These are phyloP conservation scores for Microdon myrmicae DNA, from an alignment of 2,888 invertebrate species.

Conservation along the genomic window DNA sequence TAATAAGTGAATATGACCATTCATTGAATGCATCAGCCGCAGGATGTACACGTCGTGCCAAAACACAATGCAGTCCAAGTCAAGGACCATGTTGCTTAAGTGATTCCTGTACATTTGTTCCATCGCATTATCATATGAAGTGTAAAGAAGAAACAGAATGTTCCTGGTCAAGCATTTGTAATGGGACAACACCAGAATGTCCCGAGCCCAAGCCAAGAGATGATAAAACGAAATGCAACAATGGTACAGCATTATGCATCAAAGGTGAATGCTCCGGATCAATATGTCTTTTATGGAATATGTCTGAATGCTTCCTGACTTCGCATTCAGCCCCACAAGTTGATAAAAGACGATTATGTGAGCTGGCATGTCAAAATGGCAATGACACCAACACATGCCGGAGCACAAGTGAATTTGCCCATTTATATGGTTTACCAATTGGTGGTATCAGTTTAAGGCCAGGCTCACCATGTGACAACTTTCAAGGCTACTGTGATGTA, in stretches of 20 bases:
- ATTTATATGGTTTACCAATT: constrained; percentile 75
- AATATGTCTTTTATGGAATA: constrained; percentile 93
- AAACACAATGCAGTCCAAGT: constrained; percentile 88
- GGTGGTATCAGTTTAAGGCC: constrained; percentile 90
- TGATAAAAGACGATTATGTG: constrained; percentile 89
- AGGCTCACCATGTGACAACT: constrained; percentile 98
- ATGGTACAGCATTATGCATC: constrained; percentile 87
- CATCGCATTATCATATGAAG: constrained; percentile 72
- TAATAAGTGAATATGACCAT: constrained; percentile 77
- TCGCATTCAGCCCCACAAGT: constrained; percentile 79
- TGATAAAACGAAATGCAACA: constrained; percentile 95
- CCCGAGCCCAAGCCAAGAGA: constrained; percentile 83
- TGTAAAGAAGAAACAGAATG: constrained; percentile 91
- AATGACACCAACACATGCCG: constrained; percentile 78
- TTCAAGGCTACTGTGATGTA: constrained; percentile 99
- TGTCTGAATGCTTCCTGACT: constrained; percentile 94
- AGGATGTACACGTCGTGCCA: constrained; percentile 81
- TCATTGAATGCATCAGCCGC: constrained; percentile 77
- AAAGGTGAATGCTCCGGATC: constrained; percentile 94
- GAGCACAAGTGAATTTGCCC: constrained; percentile 88
- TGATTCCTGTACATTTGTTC: constrained; percentile 81
- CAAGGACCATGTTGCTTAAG: constrained; percentile 96
- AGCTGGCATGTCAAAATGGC: constrained; percentile 94
- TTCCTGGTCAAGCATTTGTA: constrained; percentile 87
- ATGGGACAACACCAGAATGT: constrained; percentile 86